Conservation (phyloP, 1,140 invertebrate genomes). For the Copidosoma floridanum region DNA sequence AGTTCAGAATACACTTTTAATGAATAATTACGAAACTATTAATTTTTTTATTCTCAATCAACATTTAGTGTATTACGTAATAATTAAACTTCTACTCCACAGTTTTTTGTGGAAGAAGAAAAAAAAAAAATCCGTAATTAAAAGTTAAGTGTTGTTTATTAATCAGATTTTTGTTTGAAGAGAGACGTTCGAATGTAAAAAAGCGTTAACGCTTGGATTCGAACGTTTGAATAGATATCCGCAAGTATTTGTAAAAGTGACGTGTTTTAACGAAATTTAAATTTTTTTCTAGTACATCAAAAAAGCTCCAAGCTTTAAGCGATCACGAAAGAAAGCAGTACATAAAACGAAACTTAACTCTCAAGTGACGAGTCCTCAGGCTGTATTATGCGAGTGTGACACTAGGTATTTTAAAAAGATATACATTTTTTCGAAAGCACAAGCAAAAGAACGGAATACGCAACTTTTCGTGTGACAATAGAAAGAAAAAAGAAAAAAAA, state of each 20-base stretch:
- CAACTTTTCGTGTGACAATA: no score
- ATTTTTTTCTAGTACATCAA: constrained; percentile 25
- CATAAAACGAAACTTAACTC: constrained; percentile 10
- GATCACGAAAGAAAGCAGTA: constrained; percentile 17
- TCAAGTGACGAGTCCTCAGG: constrained; percentile 18
- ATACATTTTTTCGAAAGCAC: no score
- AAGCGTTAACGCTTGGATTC: neutral
- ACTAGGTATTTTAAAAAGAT: constrained; percentile 14
- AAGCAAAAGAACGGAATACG: no score
- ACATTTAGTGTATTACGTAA: no score
- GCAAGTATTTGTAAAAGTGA: no score
- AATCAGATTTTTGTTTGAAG: neutral
- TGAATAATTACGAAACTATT: no score
- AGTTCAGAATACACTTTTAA: neutral
- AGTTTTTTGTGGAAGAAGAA: no score
- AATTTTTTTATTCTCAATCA: no score
- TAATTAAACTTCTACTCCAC: no score
- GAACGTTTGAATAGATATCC: no score
- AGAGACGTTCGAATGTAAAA: neutral
- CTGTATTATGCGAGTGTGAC: constrained; percentile 3
- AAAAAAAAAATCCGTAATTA: neutral
- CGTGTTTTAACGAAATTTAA: constrained; percentile 22
- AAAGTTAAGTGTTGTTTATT: neutral
- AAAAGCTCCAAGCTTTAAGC: constrained; percentile 22
- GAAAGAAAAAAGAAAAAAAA: constrained; percentile 10